Percentiles rank a stretch among this genome's conserved stretches.
phyloP scores from a whole-genome alignment of 92 coral and sea anemone species.

The Umimayanthus chanpuru region DNA sequence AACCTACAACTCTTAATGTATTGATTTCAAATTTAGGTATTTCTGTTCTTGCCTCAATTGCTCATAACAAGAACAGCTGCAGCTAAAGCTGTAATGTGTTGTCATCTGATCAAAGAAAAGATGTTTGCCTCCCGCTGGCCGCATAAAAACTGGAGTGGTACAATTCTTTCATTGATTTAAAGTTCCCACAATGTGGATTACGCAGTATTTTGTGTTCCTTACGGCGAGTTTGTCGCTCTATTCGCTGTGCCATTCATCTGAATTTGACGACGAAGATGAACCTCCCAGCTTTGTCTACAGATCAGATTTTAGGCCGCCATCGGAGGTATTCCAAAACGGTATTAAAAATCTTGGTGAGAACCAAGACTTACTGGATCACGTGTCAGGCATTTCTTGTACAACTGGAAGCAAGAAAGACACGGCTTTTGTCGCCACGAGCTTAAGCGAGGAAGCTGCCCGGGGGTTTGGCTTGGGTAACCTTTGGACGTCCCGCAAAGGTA shows the following conservation, averaged over 20 bases:
- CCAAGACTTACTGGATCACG: background rate
- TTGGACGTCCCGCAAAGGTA: background rate
- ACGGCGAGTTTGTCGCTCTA: background rate
- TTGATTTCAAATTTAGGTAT: no score
- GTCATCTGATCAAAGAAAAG: background rate
- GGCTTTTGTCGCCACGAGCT: constrained; percentile 6
- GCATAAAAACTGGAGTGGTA: background rate
- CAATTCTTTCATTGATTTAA: background rate
- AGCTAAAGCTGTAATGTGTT: background rate
- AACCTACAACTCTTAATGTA: background rate
- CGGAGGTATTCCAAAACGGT: background rate
- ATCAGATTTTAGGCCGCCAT: background rate
- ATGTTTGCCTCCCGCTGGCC: background rate
- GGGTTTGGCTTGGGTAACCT: background rate
- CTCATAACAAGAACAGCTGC: background rate
- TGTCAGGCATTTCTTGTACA: background rate
- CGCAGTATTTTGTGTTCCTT: background rate
- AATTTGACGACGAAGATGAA: background rate
- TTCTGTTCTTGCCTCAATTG: no score
- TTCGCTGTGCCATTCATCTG: background rate
- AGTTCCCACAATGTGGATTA: background rate
- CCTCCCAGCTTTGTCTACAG: background rate
- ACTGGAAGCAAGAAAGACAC: background rate
- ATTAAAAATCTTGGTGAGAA: background rate
- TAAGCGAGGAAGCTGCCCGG: background rate